Base-by-base conservation (phyloP, 2,797 vertebrate genomes). In the Peromyscus aztecus region DNA sequence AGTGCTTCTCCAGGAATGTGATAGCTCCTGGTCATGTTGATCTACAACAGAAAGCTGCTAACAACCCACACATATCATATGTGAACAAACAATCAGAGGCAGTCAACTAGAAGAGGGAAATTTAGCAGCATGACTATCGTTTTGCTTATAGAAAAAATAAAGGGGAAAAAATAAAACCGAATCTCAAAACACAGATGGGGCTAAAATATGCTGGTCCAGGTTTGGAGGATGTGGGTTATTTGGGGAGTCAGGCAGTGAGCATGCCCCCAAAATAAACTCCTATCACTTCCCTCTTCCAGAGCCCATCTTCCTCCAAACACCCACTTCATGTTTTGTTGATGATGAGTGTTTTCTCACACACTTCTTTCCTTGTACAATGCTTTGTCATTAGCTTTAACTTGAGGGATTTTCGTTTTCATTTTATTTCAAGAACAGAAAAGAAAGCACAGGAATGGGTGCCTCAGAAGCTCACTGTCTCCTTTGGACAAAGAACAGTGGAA, bases 61-160 rank as follows among this genome's bases (percentile, higher is more conserved):
- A 91, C 63, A 81, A n/a, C 57, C 55, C 67, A 71, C 76, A 73
- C 7, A 7, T 24, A 63, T 93, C 83, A 82, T 78, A 80, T 23
- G 24, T 86, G 89, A 96, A 59, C 90, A 94, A 90, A 96, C 69
- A 97, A 29, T 78, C 24, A 55, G 37, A 87, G 89, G 83, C 43
- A 84, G 87, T 67, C 91, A 61, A 95, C 83, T 96, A 96, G 83
- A 97, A 96, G 43, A 95, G 67, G 63, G 93, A 94, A 93, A 95
- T 94, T 96, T 96, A 96, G 96, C 95, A 97, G 75, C 57, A 95
- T 57, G 92, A 96, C 80, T 80, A 80, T 97, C 24, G 78, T 34
- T 90, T 23, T 83, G 81, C 77, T 89, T 91, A 96, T 57, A 90
- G 95, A 55, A 95, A 67, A 21, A 69, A n/a, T 31, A 73, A 94